Conservation (phyloP, 2,888 invertebrate species). For the Coleophora deauratella region DNA sequence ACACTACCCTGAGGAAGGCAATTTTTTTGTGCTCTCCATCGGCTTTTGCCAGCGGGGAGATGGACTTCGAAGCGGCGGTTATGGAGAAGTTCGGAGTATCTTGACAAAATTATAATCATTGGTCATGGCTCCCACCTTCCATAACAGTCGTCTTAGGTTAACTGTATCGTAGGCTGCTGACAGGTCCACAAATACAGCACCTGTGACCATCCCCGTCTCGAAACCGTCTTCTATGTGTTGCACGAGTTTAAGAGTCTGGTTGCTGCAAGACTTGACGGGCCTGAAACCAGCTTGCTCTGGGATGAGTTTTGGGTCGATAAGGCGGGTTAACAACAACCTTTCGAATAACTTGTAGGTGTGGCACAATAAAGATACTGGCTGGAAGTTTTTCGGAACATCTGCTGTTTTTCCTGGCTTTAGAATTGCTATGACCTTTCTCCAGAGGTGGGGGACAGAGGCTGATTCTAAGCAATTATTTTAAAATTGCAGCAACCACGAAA, state of each 20-base stretch:
- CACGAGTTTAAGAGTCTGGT: no score
- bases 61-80: not conserved
- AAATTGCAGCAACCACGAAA: no score
- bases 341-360: no score
- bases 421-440: not conserved
- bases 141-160: not conserved
- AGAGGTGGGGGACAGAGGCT: not conserved
- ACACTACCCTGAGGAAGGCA: not conserved
- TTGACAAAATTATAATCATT: not conserved
- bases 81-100: not conserved
- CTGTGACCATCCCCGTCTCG: not conserved
- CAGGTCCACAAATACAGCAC: not conserved
- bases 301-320: not conserved
- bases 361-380: not conserved
- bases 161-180: not conserved
- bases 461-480: no score
- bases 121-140: not conserved
- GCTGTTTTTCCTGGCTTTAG: not conserved
- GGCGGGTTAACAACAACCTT: not conserved
- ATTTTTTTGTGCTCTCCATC: not conserved
- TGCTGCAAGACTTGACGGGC: no score
- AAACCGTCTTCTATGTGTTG: not conserved
- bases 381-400: not conserved
- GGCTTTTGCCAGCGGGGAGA: not conserved
- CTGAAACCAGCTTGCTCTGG: constrained; percentile 1